Evolutionary conservation across 2,797 vertebrate species (phyloP).

Genomic region (Cephalopachus bancanus): DNA sequence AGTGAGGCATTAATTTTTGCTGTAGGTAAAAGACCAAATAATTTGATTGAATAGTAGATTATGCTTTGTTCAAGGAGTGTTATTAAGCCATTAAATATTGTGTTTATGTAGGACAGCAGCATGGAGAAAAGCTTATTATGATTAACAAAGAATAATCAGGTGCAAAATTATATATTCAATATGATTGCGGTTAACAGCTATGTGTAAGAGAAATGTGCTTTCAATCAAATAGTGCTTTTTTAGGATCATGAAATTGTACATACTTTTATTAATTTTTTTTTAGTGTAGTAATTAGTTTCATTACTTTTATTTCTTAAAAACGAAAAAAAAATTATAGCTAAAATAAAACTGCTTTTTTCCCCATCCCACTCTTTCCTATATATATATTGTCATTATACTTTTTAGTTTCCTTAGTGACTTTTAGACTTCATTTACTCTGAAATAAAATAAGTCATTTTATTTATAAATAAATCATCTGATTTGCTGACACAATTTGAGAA

Average conservation of each 20-base stretch:
- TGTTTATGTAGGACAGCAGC: background rate
- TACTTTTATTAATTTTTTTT: conserved; percentile 45
- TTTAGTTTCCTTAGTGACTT: background rate
- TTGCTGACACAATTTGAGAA: background rate
- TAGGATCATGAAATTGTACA: background rate
- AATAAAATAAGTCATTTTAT: background rate
- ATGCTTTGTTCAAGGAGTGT: background rate
- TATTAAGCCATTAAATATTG: conserved; percentile 43
- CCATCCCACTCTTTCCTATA: background rate
- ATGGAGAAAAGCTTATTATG: background rate
- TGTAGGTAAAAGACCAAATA: background rate
- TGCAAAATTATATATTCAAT: background rate
- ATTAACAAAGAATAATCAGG: background rate
- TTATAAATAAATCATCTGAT: background rate
- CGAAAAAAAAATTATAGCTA: background rate
- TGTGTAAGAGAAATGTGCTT: background rate
- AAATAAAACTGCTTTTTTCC: background rate
- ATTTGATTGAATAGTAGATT: background rate
- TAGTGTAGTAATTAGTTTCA: background rate
- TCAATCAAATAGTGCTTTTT: background rate
- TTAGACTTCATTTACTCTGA: background rate
- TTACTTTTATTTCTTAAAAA: conserved; percentile 29
- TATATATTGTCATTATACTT: background rate
- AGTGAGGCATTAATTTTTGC: conserved; percentile 40
- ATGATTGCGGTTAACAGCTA: background rate